These are phyloP conservation scores for Ormyrus thymus DNA, from an alignment of 2,888 invertebrate species.

Conservation along the genomic window DNA sequence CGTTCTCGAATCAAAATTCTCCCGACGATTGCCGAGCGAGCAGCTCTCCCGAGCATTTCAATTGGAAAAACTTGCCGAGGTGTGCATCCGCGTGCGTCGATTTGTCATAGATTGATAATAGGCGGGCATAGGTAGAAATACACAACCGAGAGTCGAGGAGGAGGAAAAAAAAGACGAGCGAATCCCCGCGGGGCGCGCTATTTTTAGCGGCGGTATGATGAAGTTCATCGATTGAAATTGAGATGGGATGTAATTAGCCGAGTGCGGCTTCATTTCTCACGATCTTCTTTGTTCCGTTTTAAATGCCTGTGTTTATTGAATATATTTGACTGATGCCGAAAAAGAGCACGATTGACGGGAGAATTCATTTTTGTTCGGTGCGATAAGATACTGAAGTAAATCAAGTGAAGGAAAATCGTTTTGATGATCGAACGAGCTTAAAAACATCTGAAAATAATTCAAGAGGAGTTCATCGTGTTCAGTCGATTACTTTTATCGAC, in stretches of 20 bases:
- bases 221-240: not conserved
- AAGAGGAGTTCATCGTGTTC: too few species aligned
- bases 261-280: slow-evolving; percentile 6
- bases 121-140: not conserved
- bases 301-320: not conserved
- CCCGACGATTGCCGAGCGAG: not conserved
- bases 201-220: not conserved
- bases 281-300: not conserved
- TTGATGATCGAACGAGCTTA: too few species aligned
- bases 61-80: not conserved
- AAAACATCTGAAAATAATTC: too few species aligned
- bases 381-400: too few species aligned
- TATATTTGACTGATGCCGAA: too few species aligned
- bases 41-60: slow-evolving; percentile 14
- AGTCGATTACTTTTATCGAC: too few species aligned
- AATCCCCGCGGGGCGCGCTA: not conserved
- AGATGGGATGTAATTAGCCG: not conserved
- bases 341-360: too few species aligned
- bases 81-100: not conserved
- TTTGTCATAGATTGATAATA: not conserved
- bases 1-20: slow-evolving; percentile 23
- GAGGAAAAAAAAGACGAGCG: not conserved
- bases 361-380: too few species aligned
- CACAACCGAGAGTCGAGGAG: not conserved
- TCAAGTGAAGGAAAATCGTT: too few species aligned